These are phyloP conservation scores for human (Homo sapiens) DNA, from an alignment of 2,113 vertebrate genomes.

Conservation along the genomic window GRCh38 chr12:31315501-31316000, in stretches of 20 bases:
- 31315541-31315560: neutral
- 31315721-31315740: neutral
- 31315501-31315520: neutral
- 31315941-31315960: too few species aligned
- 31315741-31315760: neutral
- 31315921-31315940: too few species aligned
- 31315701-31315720: neutral
- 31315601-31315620: neutral
- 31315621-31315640: neutral
- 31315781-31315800: neutral
- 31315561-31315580: neutral
- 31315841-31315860: neutral
- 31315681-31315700: neutral
- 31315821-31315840: neutral
- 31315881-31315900: too few species aligned
- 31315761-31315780: neutral
- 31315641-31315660: neutral
- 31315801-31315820: conserved; percentile 18
- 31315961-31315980: too few species aligned
- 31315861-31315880: conserved; percentile 29
- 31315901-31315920: too few species aligned
- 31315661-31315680: neutral
- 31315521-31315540: neutral
- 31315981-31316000: too few species aligned
- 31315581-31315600: neutral